Conservation (phyloP, 1,140 invertebrate species). For the Wiebesia pumilae region DNA sequence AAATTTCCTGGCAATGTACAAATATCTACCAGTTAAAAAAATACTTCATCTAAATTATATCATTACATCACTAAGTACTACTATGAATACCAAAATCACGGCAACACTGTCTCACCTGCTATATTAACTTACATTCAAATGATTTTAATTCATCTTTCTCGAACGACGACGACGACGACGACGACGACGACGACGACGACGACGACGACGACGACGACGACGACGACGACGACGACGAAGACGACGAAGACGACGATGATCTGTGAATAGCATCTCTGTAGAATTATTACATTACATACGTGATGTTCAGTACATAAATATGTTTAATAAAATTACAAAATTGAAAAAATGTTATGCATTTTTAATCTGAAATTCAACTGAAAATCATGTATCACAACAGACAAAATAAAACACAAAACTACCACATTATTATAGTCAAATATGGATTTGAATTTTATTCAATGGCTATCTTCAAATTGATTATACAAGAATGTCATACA, state of each 20-base stretch:
- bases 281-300: slow-evolving; percentile 33
- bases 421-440: slow-evolving; percentile 68
- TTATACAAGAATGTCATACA: slow-evolving; percentile 73
- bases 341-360: slow-evolving; percentile 20
- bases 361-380: not conserved
- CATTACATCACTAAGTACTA: not conserved
- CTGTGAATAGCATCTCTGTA: slow-evolving; percentile 22
- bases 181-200: slow-evolving; percentile 22
- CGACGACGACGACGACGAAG: slow-evolving; percentile 7
- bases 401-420: slow-evolving; percentile 71
- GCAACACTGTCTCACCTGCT: slow-evolving; percentile 27
- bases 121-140: slow-evolving; percentile 29
- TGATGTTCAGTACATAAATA: slow-evolving; percentile 15
- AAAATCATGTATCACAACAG: slow-evolving; percentile 29
- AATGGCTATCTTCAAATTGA: slow-evolving; percentile 70
- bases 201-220: slow-evolving; percentile 21
- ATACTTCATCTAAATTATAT: not conserved
- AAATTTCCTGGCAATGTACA: not conserved
- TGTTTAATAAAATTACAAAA: slow-evolving; percentile 40
- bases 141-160: slow-evolving; percentile 12
- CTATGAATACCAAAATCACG: not conserved
- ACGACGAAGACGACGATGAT: slow-evolving; percentile 29
- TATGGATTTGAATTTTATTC: slow-evolving; percentile 73
- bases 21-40: not conserved
- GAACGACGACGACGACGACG: slow-evolving; percentile 15